phyloP scores from a whole-genome alignment of 2,113 vertebrate species.

The Actenoides lindsayi region DNA sequence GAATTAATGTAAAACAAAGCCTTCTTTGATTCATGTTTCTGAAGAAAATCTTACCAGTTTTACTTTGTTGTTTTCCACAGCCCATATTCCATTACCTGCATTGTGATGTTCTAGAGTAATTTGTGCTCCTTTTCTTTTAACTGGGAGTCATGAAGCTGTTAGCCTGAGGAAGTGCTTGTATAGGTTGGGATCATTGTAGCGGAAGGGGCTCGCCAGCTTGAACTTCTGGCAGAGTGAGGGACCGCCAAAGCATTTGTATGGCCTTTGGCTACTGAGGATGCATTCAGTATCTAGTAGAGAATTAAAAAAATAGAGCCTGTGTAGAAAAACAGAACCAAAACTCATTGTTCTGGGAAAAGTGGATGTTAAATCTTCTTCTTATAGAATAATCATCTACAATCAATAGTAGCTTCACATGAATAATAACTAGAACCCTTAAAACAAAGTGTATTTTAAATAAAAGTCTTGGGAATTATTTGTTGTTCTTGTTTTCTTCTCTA shows the following conservation, averaged over 20 bases:
- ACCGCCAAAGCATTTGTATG: rapidly evolving
- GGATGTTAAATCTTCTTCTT: neutral
- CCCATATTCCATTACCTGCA: neutral
- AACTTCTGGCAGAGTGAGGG: neutral
- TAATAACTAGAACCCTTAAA: neutral
- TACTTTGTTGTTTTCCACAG: neutral
- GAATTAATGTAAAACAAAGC: neutral
- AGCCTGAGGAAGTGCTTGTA: rapidly evolving
- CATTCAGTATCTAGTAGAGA: neutral
- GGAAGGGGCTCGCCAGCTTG: neutral
- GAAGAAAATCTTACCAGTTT: neutral
- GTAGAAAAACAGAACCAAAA: neutral
- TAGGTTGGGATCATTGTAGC: neutral
- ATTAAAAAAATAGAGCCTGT: neutral
- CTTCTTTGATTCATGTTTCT: neutral
- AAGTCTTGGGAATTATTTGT: neutral
- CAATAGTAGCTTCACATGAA: neutral
- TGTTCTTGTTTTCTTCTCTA: neutral
- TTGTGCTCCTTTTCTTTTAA: neutral
- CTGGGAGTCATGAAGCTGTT: neutral
- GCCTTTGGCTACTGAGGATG: neutral
- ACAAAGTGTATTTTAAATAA: neutral
- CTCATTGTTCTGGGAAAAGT: neutral
- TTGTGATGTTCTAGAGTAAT: neutral
- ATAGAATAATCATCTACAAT: neutral